Evolutionary conservation across 1,140 invertebrate genomes (phyloP), one percentile per base, ranked within the genome.

Genomic region (Protaetia brevitarsis): DNA sequence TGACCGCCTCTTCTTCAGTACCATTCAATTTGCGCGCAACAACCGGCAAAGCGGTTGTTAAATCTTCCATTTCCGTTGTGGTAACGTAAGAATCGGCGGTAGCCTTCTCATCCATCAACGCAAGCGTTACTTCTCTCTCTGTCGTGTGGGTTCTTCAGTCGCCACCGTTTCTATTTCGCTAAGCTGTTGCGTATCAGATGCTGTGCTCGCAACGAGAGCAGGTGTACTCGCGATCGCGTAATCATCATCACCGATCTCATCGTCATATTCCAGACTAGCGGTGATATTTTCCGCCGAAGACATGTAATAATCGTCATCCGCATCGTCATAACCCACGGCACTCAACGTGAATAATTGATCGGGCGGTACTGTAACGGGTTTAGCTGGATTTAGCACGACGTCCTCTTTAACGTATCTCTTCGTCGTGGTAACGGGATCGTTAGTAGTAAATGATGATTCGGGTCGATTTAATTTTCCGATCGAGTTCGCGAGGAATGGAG

Each of bases 371-470:
- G 60, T 62, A 36, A 62, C 60, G 6, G 60, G 29, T 62, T 62
- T 29, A 1, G 11, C 0, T 30, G 23, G 2, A 7, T 34, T 7
- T 11, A 21, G 30, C 5, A 19, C 31, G 19, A 36, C n/a, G 4
- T 36, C 4, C 19, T 19, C 21, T 3, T 37, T 6, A 8, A 36
- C 26, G 2, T 29, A 21, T 1, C 2, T 3, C n/a, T 36, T 31
- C 23, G 21, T 37, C 1, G 11, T 34, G 1, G 2, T 34, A 34
- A 36, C 36, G 6, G 81, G 78, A 69, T 83, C 83, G 78, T 84
- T 83, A 30, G 84, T 75, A 56, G 84, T 71, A 7, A 82, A 79
- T 73, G n/a, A n/a, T n/a, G n/a, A n/a, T 83, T 83, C 58, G 83
- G 77, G 71, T 84, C 80, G 68, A 82, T 76, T 27, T 79, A 82